Percentiles rank a stretch among this genome's conserved stretches.
Evolutionary conservation across 2,113 vertebrate genomes (phyloP).

Genomic region (Psettodes erumei): DNA sequence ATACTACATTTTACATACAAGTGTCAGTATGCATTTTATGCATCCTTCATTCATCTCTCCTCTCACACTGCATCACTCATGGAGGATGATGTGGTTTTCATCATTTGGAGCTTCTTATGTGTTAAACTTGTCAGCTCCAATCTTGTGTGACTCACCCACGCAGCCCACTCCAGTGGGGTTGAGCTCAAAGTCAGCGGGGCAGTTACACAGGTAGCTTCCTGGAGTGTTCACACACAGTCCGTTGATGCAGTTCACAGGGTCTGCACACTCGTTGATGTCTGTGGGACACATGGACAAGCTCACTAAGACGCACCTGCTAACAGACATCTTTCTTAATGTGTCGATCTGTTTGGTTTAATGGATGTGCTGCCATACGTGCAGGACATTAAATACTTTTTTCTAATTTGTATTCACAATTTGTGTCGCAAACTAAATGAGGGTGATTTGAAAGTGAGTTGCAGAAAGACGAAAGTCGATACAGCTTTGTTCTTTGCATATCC

Average conservation of each 20-base stretch:
- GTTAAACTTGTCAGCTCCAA: not conserved
- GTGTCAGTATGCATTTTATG: not conserved
- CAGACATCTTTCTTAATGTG: not conserved
- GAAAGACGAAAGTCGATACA: not conserved
- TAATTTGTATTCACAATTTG: not conserved
- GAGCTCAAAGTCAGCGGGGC: slow-evolving; percentile 92
- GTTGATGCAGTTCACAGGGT: slow-evolving; percentile 94
- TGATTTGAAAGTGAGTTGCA: not conserved
- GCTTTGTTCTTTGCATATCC: not conserved
- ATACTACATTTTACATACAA: not conserved
- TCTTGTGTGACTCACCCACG: slow-evolving; percentile 87
- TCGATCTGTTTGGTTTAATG: not conserved
- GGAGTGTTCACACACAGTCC: slow-evolving; percentile 94
- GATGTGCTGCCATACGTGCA: no score
- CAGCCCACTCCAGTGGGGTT: slow-evolving; percentile 94
- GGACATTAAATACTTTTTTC: no score
- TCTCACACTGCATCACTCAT: not conserved
- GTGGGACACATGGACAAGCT: slow-evolving; percentile 24
- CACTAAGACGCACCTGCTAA: not conserved
- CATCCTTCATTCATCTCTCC: not conserved
- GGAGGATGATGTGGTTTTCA: not conserved
- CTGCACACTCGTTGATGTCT: slow-evolving; percentile 95
- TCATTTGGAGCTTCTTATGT: not conserved
- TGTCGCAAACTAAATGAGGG: not conserved
- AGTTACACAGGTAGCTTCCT: slow-evolving; percentile 92